Evolutionary conservation across 2,113 vertebrate genomes (phyloP), one percentile per base, ranked within the genome.

Genomic region (Tor tambroides): DNA sequence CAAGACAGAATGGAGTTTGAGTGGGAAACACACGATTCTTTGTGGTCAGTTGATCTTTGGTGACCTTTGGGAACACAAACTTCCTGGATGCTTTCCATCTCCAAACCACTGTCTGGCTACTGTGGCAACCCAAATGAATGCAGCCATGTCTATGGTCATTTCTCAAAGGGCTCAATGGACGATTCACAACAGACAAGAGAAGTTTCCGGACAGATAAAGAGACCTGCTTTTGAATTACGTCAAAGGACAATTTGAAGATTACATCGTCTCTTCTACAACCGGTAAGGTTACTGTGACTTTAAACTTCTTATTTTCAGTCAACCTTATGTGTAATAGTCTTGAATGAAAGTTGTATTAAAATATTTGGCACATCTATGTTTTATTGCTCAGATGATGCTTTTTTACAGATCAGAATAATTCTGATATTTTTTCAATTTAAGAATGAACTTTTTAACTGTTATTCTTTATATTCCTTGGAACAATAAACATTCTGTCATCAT

Each of bases 111-210:
- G 83, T 80, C 54, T 51, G 63, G 83, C 75, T 80, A 43, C 59
- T 75, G 23, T 85, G 77, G 69, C 49, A 71, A 69, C 51, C 6
- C 49, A 56, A 81, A 85, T 65, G 77, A 80, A 86, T 85, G 79
- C 71, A 78, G 43, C 72, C 38, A 35, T 38, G 35, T 88, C 59
- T 59, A n/a, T 12, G 23, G 41, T 32, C 75, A 80, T 10, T 21
- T 80, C 28, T 75, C 49, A 84, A 76, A 28, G 69, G 32, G 41
- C 49, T 87, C 30, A 26, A 77, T 80, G 43, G 81, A 32, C 17
- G 30, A 35, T 78, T 69, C 28, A 61, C 14, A 69, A n/a, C 32
- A 80, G 35, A 86, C 19, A 78, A 78, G 43, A 30, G 75, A 71
- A 43, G 21, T 32, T 49, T 69, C 41, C 32, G 30, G 15, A 65